Base-by-base conservation (phyloP, 2,113 vertebrate species). In the Pachypanchax playfairii region DNA sequence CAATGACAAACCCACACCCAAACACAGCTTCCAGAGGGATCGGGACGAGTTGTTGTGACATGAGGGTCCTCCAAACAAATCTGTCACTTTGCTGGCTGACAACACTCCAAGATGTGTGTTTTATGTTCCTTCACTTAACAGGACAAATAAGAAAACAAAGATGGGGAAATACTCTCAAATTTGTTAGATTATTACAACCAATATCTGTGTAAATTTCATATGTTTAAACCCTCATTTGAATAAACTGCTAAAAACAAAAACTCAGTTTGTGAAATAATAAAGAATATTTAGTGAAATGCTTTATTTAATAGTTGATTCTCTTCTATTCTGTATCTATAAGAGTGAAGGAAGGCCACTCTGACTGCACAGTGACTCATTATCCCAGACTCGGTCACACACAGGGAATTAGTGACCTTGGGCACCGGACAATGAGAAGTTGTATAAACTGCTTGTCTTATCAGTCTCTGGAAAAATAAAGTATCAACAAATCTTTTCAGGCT, bases 351-450 rank as follows among this genome's bases (percentile, higher is more conserved):
- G 62, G 67, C 64, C 58, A 42, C 64, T 50, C 36, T 31, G 35
- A 67, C 59, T 55, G 70, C 57, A 80, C 62, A 46, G 75, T 80
- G 69, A 83, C 57, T 76, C 76, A 80, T 71, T 78, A 82, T 87
- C 77, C 61, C 60, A 31, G 73, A 59, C 63, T 77, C 55, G 73
- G 86, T 78, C 86, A 89, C 89, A 86, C 78, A 65, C 66, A 50
- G 77, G 73, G 81, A 84, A 82, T 87, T 87, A 88, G 56, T 46
- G 42, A 85, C 81, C 85, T 86, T 80, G 86, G 43, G 72, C 55
- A 33, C 42, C n/a, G 79, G 85, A 91, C 88, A 91, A 90, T 86
- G 77, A 83, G 69, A 44, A 76, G 76, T 68, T 90, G 88, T 88
- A 62, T 87, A 21, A 65, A 43, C 61, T 36, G 70, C 78, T 43